These are phyloP conservation scores for Crossocerus cetratus DNA, from an alignment of 2,888 invertebrate species.

Conservation along the genomic window DNA sequence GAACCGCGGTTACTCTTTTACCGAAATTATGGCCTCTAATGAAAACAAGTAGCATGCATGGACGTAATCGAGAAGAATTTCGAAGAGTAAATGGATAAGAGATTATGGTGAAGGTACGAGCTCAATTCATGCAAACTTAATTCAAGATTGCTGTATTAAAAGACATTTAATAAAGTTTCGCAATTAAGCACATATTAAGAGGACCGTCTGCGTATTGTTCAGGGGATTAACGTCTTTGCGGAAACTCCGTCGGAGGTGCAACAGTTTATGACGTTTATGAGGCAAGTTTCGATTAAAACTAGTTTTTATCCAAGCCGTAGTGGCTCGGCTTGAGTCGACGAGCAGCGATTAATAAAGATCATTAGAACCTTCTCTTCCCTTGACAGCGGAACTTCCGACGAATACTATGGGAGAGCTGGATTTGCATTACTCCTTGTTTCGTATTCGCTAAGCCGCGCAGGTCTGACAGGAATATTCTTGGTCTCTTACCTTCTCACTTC, in stretches of 20 bases:
- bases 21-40: constrained; percentile 36
- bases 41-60: constrained; percentile 22
- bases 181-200: neutral
- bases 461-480: constrained; percentile 48
- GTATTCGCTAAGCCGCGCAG: constrained; percentile 36
- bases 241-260: neutral
- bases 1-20: constrained; percentile 27
- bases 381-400: constrained; percentile 14
- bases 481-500: constrained; percentile 39
- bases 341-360: constrained; percentile 10
- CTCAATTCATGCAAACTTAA: neutral
- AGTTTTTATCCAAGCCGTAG: neutral
- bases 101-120: neutral
- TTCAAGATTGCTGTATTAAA: neutral
- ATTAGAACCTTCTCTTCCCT: constrained; percentile 19
- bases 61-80: neutral
- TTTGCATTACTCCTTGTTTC: constrained; percentile 52
- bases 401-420: constrained; percentile 48
- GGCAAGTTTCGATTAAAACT: neutral
- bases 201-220: neutral
- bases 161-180: neutral
- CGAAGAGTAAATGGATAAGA: no score
- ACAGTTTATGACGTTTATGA: neutral
- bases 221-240: neutral
- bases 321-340: neutral